phyloP scores from a whole-genome alignment of 2,113 vertebrate species.

The Cheirogaleus medius region DNA sequence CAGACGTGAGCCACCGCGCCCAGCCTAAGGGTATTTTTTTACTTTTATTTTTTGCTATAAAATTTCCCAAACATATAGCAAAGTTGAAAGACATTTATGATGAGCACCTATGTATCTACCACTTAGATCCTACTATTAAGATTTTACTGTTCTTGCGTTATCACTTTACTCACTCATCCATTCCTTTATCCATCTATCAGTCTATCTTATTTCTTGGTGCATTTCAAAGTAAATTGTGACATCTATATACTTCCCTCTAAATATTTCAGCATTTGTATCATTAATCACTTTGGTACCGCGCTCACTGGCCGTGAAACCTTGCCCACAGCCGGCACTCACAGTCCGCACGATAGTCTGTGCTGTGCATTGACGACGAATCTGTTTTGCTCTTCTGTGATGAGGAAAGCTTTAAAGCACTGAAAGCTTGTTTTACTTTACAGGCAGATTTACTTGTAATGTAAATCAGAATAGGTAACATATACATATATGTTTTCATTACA shows the following conservation, averaged over 20 bases:
- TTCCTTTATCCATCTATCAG: not conserved
- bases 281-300: no score
- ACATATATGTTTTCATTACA: no score
- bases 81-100: not conserved
- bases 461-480: no score
- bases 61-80: not conserved
- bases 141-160: not conserved
- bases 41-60: not conserved
- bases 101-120: not conserved
- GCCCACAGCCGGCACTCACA: no score
- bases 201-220: not conserved
- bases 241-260: not conserved
- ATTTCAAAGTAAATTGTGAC: not conserved
- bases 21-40: not conserved
- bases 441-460: no score
- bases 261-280: not conserved
- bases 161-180: not conserved
- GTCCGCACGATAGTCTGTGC: no score
- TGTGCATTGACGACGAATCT: no score
- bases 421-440: no score
- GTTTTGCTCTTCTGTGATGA: no score
- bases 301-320: no score
- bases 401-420: no score
- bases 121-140: not conserved
- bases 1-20: no score